These are phyloP conservation scores for Echiichthys vipera DNA, from an alignment of 2,797 vertebrate genomes.

Conservation along the genomic window DNA sequence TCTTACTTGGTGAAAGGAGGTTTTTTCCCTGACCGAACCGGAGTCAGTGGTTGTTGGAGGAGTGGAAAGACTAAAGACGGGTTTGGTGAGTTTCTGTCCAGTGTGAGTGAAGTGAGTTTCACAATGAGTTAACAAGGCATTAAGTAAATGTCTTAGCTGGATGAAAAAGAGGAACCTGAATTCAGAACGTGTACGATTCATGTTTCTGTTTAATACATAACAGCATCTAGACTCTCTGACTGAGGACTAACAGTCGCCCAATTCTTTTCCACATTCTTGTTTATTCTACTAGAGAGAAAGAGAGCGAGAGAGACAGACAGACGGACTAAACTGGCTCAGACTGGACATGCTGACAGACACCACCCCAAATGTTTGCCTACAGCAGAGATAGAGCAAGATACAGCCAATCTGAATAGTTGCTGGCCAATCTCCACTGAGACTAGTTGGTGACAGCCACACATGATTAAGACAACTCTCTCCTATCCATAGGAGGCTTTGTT, in stretches of 20 bases:
- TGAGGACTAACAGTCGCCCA: not conserved
- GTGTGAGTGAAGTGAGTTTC: too few species aligned
- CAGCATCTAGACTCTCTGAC: not conserved
- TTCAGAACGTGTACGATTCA: too few species aligned
- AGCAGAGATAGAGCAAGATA: slow-evolving; percentile 37
- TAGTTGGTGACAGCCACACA: slow-evolving; percentile 26
- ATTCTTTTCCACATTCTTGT: slow-evolving; percentile 18
- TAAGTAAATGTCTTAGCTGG: too few species aligned
- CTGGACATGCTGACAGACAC: slow-evolving; percentile 33
- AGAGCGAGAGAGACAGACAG: slow-evolving; percentile 6
- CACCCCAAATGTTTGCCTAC: slow-evolving; percentile 37
- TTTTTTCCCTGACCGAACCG: too few species aligned
- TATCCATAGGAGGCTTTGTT: slow-evolving; percentile 14
- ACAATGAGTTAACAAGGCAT: too few species aligned
- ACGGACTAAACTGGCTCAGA: slow-evolving; percentile 23
- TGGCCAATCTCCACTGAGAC: slow-evolving; percentile 30
- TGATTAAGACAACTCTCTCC: slow-evolving; percentile 17
- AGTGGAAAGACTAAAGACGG: too few species aligned
- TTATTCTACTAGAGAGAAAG: slow-evolving; percentile 2
- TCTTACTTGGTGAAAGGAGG: too few species aligned
- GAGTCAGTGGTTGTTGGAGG: too few species aligned
- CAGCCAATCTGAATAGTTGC: slow-evolving; percentile 41
- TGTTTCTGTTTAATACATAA: too few species aligned
- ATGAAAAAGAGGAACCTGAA: too few species aligned
- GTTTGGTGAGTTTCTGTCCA: too few species aligned